Percentiles rank a stretch among this genome's conserved stretches.
These are phyloP conservation scores for western clawed frog (Xenopus tropicalis) DNA, from an alignment of 2,113 vertebrate species.

Conservation along the genomic window UCB_Xtro_10.0 CM004444.2:143055501-143056000, in stretches of 20 bases:
- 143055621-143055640: too few relatives aligned
- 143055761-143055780: slow-evolving; percentile 38
- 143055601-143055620: slow-evolving; percentile 7
- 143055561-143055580: too few relatives aligned
- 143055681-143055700: slow-evolving; percentile 24
- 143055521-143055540: too few relatives aligned
- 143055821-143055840: slow-evolving; percentile 23
- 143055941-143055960: slow-evolving; percentile 10
- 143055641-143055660: background rate
- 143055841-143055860: slow-evolving; percentile 33
- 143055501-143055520: too few relatives aligned
- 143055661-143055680: slow-evolving; percentile 15
- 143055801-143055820: slow-evolving; percentile 27
- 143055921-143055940: background rate
- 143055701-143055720: slow-evolving; percentile 30
- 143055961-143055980: background rate
- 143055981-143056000: background rate
- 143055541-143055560: too few relatives aligned
- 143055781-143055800: slow-evolving; percentile 14
- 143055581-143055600: background rate
- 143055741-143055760: slow-evolving; percentile 14
- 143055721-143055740: slow-evolving; percentile 25
- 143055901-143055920: slow-evolving; percentile 24
- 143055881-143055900: slow-evolving; percentile 15
- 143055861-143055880: slow-evolving; percentile 24